A percentile compares a stretch with the other conserved stretches of the same genome.
These are phyloP conservation scores for Sylvia borin DNA, from an alignment of 2,797 vertebrate species.

Conservation along the genomic window DNA sequence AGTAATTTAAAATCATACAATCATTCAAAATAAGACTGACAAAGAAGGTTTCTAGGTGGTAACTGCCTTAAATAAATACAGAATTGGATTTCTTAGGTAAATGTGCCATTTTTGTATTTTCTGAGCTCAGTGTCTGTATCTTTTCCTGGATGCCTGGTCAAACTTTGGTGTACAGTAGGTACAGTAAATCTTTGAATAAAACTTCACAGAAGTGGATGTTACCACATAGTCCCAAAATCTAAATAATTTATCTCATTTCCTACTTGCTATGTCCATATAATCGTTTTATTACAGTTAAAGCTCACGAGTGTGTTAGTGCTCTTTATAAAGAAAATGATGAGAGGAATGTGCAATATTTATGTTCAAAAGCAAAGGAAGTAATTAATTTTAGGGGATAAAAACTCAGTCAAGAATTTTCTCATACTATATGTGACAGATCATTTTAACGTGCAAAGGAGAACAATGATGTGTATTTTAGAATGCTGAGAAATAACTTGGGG, in stretches of 20 bases:
- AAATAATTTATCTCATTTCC: background rate
- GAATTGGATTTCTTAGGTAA: background rate
- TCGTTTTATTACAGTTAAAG: background rate
- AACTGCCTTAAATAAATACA: constrained; percentile 26
- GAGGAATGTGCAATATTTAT: background rate
- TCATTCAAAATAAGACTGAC: constrained; percentile 27
- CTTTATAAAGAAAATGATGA: background rate
- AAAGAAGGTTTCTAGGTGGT: constrained; percentile 51
- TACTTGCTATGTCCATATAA: background rate
- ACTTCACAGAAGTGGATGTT: background rate
- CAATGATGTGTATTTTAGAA: background rate
- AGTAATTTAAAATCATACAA: constrained; percentile 32
- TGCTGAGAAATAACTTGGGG: background rate
- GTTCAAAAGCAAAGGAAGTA: background rate
- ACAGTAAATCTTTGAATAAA: background rate
- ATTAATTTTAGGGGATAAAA: background rate
- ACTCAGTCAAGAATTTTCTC: background rate
- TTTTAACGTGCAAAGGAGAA: background rate
- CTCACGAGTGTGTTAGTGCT: background rate
- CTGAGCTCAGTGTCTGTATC: background rate
- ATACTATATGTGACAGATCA: background rate
- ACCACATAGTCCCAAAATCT: background rate
- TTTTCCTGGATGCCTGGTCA: background rate
- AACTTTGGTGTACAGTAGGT: background rate
- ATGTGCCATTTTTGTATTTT: background rate